Evolutionary conservation across 2,797 vertebrate genomes (phyloP), one percentile per base, ranked within the genome.

Genomic region (Falco columbarius): DNA sequence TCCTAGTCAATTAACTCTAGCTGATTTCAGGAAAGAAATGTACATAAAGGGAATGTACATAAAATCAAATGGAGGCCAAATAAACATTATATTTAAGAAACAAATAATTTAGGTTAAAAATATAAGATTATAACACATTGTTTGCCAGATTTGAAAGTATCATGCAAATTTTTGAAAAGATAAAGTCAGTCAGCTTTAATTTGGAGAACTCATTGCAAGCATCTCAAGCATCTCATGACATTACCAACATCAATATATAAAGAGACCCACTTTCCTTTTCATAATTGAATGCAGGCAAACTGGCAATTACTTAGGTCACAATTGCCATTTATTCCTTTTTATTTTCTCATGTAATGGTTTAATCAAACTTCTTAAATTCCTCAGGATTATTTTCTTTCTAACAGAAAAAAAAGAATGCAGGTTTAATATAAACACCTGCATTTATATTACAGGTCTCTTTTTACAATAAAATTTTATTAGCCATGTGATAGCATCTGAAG

Each of bases 381-480:
- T 23, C 8, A 16, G 16, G 2, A 12, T 29, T 59, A 5, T 20
- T 38, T 47, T 40, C 14, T 19, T 74, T 94, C 30, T 72, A 12
- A 38, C 16, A 26, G 27, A 56, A 63, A 34, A 36, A 82, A 56
- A 6, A 0, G 1, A 8, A 34, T 27, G 6, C 4, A 30, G 4
- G 42, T 62, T 72, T 32, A 27, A 52, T 34, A 51, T 32, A 70
- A 94, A 71, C 11, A 86, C 66, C 42, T 92, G 29, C 7, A 67
- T 85, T 76, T 84, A 56, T 80, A 58, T 68, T 68, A 24, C 3
- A 12, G 10, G 34, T 61, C 2, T 86, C 11, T 73, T 74, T 93
- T 58, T 52, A 52, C 23, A 73, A 62, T 61, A 92, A 80, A 67
- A 65, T 63, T 95, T 93, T 86, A 90, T 93, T 93, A 86, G 40